A percentile compares a stretch with the other conserved stretches of the same genome.
Conservation (phyloP, 2,797 vertebrate species). For the Platalea minor region DNA sequence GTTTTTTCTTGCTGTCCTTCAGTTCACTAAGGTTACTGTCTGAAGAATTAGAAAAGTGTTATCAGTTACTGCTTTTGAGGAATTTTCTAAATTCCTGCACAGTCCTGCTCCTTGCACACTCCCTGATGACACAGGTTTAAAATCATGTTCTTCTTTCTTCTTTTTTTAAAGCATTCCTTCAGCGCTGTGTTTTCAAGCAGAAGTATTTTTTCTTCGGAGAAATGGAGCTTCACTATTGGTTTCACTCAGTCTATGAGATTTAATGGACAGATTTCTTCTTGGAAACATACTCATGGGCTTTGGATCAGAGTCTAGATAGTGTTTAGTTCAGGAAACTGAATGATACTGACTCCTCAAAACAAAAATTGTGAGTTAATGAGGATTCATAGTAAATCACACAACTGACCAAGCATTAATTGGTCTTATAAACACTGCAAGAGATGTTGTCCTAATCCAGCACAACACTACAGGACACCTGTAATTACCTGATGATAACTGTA, state of each 20-base stretch:
- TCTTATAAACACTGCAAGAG: not conserved
- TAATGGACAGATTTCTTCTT: not conserved
- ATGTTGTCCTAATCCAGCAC: not conserved
- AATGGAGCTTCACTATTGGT: not conserved
- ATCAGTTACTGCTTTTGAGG: not conserved
- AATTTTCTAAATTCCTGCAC: slow-evolving; percentile 1
- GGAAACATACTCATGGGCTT: not conserved
- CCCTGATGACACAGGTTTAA: not conserved
- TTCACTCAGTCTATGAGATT: not conserved
- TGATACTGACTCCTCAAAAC: not conserved
- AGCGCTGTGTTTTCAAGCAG: not conserved
- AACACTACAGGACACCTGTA: not conserved
- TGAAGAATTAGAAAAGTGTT: not conserved
- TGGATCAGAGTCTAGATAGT: not conserved
- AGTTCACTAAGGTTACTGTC: not conserved
- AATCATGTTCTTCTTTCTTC: not conserved
- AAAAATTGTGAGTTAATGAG: not conserved
- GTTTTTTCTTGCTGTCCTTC: not conserved
- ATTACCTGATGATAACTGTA: not conserved
- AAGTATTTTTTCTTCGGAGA: not conserved
- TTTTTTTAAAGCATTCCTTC: not conserved
- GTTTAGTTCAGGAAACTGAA: not conserved
- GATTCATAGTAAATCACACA: not conserved
- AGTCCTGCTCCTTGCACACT: not conserved
- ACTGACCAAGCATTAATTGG: not conserved